phyloP scores from a whole-genome alignment of 2,113 vertebrate species.

The Scatophagus argus region DNA sequence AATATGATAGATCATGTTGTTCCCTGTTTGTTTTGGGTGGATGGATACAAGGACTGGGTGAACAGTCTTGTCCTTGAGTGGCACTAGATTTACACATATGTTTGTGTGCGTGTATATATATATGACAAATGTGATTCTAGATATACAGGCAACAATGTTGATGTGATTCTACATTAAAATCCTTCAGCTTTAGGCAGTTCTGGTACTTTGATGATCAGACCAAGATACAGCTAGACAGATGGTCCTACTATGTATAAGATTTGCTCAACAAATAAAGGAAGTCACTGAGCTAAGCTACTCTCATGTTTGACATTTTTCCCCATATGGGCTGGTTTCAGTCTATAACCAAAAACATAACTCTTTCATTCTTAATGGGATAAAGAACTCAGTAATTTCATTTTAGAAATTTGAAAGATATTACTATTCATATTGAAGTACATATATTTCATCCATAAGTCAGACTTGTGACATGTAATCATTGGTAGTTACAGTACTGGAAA shows the following conservation, averaged over 20 bases:
- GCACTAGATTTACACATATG: too few species aligned
- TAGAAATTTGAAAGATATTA: not conserved
- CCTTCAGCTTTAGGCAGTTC: not conserved
- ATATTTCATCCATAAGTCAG: not conserved
- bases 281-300: not conserved
- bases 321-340: not conserved
- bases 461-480: not conserved
- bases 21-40: conserved; percentile 40
- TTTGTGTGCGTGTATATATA: too few species aligned
- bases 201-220: not conserved
- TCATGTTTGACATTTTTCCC: not conserved
- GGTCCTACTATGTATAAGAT: not conserved
- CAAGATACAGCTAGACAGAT: not conserved
- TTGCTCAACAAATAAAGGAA: conserved; percentile 15
- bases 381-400: not conserved
- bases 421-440: not conserved
- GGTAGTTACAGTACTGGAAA: not conserved
- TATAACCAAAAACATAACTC: conserved; percentile 11
- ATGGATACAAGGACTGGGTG: not conserved
- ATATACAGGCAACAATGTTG: not conserved
- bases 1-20: conserved; percentile 23
- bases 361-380: not conserved
- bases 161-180: not conserved
- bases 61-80: not conserved
- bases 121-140: not conserved